Base-by-base conservation (phyloP, 2,888 invertebrate genomes). In the Oeneis ivallda region DNA sequence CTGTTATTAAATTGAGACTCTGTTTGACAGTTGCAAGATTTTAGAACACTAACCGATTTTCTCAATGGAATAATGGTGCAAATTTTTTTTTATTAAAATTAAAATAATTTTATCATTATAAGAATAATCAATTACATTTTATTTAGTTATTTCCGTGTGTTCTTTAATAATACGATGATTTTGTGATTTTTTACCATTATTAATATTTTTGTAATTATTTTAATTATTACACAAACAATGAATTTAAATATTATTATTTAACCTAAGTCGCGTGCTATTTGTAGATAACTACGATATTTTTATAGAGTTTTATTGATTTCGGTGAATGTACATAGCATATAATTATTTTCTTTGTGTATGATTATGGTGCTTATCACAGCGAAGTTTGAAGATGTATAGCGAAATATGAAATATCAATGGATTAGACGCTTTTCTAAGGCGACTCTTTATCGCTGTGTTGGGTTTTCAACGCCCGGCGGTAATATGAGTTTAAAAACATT, bases 1-100 rank as follows among this genome's bases (percentile, higher is more conserved):
- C n/a, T n/a, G n/a, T n/a, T n/a, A n/a, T n/a, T n/a, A n/a, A n/a
- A n/a, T n/a, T n/a, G n/a, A n/a, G 26, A 26, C 26, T 26, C 26
- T 5, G 26, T 26, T 26, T 26, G 26, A 26, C 45, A 53, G 49
- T 47, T 59, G 57, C 47, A 52, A 49, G 52, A 4, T 52, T 34
- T 13, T 41, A 47, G n/a, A 49, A 19, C 37, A 56, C 63, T 65
- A 15, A 15, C 19, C 39, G 34, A 41, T 63, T 65, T 63, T 59
- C 52, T 50, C 61, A 65, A 67, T 56, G 53, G 53, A 47, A 61
- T 62, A 50, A 70, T 70, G 69, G 69, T 70, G 69, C 69, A 70
- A 70, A 70, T 70, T 70, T 64, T 62, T 65, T 61, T 65, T 57
- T 65, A 37, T 64, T 45, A 45, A 19, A 13, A 13, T 56, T 41